These are phyloP conservation scores for Ficedula albicollis DNA, from an alignment of 2,797 vertebrate species.

Conservation along the genomic window DNA sequence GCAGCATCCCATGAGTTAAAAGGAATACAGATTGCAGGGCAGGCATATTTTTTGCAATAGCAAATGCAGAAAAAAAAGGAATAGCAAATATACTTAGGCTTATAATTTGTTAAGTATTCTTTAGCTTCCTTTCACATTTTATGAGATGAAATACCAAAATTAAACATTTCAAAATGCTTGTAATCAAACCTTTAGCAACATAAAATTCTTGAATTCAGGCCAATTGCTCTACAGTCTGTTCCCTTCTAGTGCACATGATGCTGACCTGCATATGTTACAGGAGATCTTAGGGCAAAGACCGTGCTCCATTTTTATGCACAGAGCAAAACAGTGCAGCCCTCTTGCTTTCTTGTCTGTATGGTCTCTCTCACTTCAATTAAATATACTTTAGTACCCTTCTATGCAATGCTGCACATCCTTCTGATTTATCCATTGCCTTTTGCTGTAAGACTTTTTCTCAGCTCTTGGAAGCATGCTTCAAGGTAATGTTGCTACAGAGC, in stretches of 20 bases:
- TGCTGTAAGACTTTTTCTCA: neutral
- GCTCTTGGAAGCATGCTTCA: neutral
- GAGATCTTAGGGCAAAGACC: neutral
- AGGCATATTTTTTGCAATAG: conserved; percentile 15
- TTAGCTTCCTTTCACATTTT: conserved; percentile 23
- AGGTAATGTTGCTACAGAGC: neutral
- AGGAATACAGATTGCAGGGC: neutral
- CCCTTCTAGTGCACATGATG: neutral
- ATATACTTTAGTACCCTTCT: neutral
- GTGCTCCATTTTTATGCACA: neutral
- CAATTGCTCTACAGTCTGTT: neutral
- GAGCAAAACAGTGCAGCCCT: neutral
- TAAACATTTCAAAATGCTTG: conserved; percentile 31
- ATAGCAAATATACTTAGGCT: neutral
- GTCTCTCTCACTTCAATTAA: neutral
- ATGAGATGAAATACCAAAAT: conserved; percentile 11
- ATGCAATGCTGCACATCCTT: neutral
- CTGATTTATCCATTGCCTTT: neutral
- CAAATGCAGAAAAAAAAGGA: neutral
- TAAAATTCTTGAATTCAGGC: neutral
- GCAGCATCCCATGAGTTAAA: neutral
- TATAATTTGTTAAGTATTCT: neutral
- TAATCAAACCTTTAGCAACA: neutral
- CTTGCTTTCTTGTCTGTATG: neutral
- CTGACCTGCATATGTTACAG: neutral